These are phyloP conservation scores for Austrolebias charrua DNA, from an alignment of 2,797 vertebrate genomes.

Conservation along the genomic window DNA sequence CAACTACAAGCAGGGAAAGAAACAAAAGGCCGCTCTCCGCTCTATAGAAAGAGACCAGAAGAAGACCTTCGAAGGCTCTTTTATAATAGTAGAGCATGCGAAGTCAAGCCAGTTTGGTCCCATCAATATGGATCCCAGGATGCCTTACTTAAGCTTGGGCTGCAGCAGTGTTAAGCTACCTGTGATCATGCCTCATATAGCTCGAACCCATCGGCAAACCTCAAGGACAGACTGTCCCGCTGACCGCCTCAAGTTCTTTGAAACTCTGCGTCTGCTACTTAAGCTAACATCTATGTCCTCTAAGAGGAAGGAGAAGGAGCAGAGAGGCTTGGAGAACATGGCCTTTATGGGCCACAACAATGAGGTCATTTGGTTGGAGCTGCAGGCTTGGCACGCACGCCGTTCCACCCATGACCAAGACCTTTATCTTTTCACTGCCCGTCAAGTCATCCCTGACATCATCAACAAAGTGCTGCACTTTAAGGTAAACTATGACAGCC, in stretches of 20 bases:
- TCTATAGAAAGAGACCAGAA: slow-evolving; percentile 93
- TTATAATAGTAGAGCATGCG: slow-evolving; percentile 86
- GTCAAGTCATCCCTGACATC: slow-evolving; percentile 96
- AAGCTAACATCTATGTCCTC: slow-evolving; percentile 99
- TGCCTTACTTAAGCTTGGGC: slow-evolving; percentile 97
- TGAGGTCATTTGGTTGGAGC: slow-evolving; percentile 97
- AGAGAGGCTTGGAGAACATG: slow-evolving; percentile 91
- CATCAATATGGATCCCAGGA: slow-evolving; percentile 92
- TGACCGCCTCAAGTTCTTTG: slow-evolving; percentile 98
- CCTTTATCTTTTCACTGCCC: slow-evolving; percentile 92
- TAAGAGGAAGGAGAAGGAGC: slow-evolving; percentile 98
- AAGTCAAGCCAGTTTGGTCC: slow-evolving; percentile 86
- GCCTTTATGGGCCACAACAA: slow-evolving; percentile 93
- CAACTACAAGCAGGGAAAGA: slow-evolving; percentile 91
- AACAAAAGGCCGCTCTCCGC: slow-evolving; percentile 85
- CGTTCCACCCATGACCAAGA: slow-evolving; percentile 95
- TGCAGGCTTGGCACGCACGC: slow-evolving; percentile 97
- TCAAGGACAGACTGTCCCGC: slow-evolving; percentile 96
- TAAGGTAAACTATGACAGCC: slow-evolving; percentile 90
- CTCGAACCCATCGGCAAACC: slow-evolving; percentile 92
- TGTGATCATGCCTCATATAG: slow-evolving; percentile 89
- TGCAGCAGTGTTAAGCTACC: slow-evolving; percentile 92
- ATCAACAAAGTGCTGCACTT: slow-evolving; percentile 96
- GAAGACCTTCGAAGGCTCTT: slow-evolving; percentile 92
- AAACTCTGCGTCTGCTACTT: slow-evolving; percentile 94